Evolutionary conservation across 2,888 invertebrate genomes (phyloP).

Genomic region (Tachina fera): DNA sequence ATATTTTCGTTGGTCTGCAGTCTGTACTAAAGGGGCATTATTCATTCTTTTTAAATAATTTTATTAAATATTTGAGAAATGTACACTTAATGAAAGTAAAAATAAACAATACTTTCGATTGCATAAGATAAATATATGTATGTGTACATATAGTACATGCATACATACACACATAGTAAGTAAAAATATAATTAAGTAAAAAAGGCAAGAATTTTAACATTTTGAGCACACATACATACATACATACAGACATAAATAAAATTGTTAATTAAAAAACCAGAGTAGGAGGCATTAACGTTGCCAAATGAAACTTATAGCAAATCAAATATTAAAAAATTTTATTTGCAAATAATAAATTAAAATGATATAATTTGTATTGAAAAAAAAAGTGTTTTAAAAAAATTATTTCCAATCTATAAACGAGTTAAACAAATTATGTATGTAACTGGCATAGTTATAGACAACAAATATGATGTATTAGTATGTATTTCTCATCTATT

Average conservation of each 20-base stretch:
- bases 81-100: conserved; percentile 47
- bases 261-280: conserved; percentile 47
- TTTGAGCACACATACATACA: conserved; percentile 32
- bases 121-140: background rate
- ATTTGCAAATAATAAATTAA: conserved; percentile 22
- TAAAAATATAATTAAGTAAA: conserved; percentile 24
- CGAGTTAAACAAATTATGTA: conserved; percentile 25
- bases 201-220: conserved; percentile 53
- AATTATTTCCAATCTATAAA: conserved; percentile 36
- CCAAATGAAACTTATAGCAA: conserved; percentile 42
- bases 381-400: conserved; percentile 39
- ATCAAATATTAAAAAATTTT: conserved; percentile 39
- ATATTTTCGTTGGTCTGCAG: background rate
- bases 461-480: conserved; percentile 33
- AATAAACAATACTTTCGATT: conserved; percentile 1
- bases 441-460: conserved; percentile 36
- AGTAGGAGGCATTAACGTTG: conserved; percentile 42
- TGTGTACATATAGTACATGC: no score
- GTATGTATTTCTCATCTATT: conserved; percentile 54
- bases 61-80: conserved; percentile 25
- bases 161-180: background rate
- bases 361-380: conserved; percentile 24
- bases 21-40: conserved; percentile 28
- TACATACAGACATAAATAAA: background rate
- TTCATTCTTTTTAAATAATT: background rate